Conservation (phyloP, 2,888 invertebrate species). For the Amiota minor region DNA sequence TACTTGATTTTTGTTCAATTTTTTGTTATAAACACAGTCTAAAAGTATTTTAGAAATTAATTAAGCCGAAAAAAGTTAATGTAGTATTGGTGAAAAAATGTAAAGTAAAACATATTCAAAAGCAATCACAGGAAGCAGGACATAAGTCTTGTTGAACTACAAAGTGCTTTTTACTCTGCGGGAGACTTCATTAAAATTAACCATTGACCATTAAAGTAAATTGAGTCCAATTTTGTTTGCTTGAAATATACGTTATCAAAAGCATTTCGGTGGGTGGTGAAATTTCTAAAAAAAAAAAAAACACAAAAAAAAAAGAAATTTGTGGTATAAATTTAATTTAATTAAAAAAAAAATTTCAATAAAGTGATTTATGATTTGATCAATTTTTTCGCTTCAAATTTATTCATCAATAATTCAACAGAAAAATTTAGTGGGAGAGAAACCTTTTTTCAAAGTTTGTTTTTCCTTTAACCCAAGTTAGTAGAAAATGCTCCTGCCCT, state of each 20-base stretch:
- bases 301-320: too few relatives aligned
- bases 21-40: neutral
- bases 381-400: too few relatives aligned
- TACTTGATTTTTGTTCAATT: neutral
- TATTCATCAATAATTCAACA: too few relatives aligned
- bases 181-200: neutral
- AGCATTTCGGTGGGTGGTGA: constrained; percentile 36
- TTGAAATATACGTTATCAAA: constrained; percentile 23
- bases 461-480: too few relatives aligned
- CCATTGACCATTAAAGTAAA: constrained; percentile 63
- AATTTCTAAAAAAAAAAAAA: too few relatives aligned
- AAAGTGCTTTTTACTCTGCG: neutral
- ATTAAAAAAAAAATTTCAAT: neutral
- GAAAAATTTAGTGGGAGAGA: too few relatives aligned
- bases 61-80: constrained; percentile 11
- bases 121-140: neutral
- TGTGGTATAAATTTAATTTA: too few relatives aligned
- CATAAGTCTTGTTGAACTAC: constrained; percentile 24
- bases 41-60: neutral
- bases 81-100: constrained; percentile 7
- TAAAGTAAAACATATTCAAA: neutral
- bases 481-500: too few relatives aligned
- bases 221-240: constrained; percentile 69
- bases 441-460: too few relatives aligned
- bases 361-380: neutral